Evolutionary conservation across 2,797 vertebrate genomes (phyloP).

Genomic region (Crocidura indochinensis): DNA sequence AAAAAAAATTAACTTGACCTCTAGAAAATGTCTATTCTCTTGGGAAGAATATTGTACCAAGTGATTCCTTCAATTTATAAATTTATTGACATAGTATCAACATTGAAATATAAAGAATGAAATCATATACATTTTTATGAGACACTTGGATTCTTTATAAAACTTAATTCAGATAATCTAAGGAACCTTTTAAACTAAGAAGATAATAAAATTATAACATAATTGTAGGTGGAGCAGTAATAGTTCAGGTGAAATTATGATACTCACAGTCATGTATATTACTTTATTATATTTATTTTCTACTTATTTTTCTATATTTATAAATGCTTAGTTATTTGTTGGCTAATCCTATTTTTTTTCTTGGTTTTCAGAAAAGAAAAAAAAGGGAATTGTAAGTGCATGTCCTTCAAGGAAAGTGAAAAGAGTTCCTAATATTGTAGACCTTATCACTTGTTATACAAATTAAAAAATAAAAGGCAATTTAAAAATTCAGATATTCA

Average conservation of each 20-base stretch:
- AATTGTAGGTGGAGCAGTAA: constrained; percentile 8
- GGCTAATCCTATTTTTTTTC: not conserved
- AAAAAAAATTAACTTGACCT: constrained; percentile 51
- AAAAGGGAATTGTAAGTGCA: not conserved
- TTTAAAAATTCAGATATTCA: not conserved
- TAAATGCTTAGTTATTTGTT: not conserved
- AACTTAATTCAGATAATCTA: not conserved
- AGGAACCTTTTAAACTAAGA: not conserved
- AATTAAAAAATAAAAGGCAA: not conserved
- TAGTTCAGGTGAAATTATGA: not conserved
- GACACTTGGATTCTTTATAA: not conserved
- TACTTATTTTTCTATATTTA: not conserved
- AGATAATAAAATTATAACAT: not conserved
- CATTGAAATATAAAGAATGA: constrained; percentile 20
- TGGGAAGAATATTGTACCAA: constrained; percentile 15
- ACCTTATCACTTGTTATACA: not conserved
- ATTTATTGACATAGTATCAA: constrained; percentile 47
- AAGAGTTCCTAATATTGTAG: not conserved
- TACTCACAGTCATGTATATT: not conserved
- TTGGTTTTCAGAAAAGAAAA: not conserved
- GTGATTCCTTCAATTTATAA: not conserved
- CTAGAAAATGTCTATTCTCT: constrained; percentile 39
- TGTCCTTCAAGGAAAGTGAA: not conserved
- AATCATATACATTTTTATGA: not conserved
- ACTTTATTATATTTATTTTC: not conserved